Evolutionary conservation across 92 coral and sea anemone genomes (phyloP), one percentile per base, ranked within the genome.

Genomic region (Phenganax stokvisi): DNA sequence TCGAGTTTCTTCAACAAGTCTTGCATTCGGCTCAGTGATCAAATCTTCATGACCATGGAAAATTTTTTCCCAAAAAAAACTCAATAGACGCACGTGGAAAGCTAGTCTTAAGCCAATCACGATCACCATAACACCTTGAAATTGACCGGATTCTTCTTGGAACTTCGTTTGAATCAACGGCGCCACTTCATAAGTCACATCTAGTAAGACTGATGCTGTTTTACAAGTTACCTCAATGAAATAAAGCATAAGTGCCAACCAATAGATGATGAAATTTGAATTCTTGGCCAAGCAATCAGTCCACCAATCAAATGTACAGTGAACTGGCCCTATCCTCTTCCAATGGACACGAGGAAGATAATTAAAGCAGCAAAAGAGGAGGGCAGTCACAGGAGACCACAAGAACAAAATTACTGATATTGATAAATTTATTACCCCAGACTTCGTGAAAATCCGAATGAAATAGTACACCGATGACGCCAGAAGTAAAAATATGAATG

Each of bases 181-280:
- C 12, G 72, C 72, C 10, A 16, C 72, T 7, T 66, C 72, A 16
- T 27, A 51, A 6, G 72, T 51, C 72, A 66, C 72, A 29, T 66
- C 72, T 9, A 66, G 72, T 51, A 66, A 27, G 9, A 66, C 25
- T 10, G 72, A 3, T 6, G 30, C 47, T 5, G 31, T 1, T 25
- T 66, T 66, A 15, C 72, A 66, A 12, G 72, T 30, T 27, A 66
- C 30, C 12, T 66, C 72, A 51, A 66, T 47, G 31, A 66, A 66
- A 66, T 25, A 27, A 37, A 66, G 9, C 0, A 66, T 9, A 66
- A 66, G 72, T 9, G 72, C 47, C 47, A 66, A 30, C 72, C 72
- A 66, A 15, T 66, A 66, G 51, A 66, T 66, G 72, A 66, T 66
- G 72, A 66, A 66, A 66, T 12, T 66, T 27, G 51, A 66, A 30